These are phyloP conservation scores for Mellilla xanthometata DNA, from an alignment of 2,888 invertebrate genomes.

Conservation along the genomic window DNA sequence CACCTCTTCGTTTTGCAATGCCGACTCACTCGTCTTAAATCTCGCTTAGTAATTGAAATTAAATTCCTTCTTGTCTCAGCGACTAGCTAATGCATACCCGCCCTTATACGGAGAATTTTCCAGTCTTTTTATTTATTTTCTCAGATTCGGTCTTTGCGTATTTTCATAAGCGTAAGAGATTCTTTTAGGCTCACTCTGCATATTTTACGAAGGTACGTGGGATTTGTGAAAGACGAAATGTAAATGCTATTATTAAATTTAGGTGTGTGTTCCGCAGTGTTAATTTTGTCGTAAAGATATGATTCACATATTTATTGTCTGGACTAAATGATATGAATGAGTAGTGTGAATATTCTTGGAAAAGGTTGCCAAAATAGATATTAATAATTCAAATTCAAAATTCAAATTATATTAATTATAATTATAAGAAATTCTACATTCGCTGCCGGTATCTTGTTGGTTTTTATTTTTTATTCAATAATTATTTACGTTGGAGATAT, in stretches of 20 bases:
- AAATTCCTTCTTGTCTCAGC: slow-evolving; percentile 53
- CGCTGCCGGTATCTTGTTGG: too few species aligned
- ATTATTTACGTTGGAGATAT: too few species aligned
- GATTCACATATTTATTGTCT: too few species aligned
- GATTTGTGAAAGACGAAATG: slow-evolving; percentile 11
- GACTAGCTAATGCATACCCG: slow-evolving; percentile 40
- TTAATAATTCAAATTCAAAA: too few species aligned
- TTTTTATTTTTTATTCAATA: too few species aligned
- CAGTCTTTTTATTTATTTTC: slow-evolving; percentile 21
- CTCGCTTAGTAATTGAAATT: slow-evolving; percentile 63
- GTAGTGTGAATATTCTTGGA: too few species aligned
- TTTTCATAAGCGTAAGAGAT: slow-evolving; percentile 20
- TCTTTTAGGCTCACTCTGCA: slow-evolving; percentile 19
- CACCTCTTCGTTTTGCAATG: slow-evolving; percentile 45
- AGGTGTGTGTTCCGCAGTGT: background rate
- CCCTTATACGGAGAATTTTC: slow-evolving; percentile 14
- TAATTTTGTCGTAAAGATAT: too few species aligned
- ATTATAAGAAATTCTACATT: too few species aligned
- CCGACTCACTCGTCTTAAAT: slow-evolving; percentile 56
- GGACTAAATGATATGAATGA: too few species aligned
- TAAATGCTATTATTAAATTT: slow-evolving; percentile 3
- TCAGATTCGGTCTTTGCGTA: slow-evolving; percentile 16
- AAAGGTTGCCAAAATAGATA: too few species aligned
- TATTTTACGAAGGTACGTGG: slow-evolving; percentile 14
- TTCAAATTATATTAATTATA: too few species aligned